Base-by-base conservation (phyloP, 2,797 vertebrate genomes). In the Lophius americanus region DNA sequence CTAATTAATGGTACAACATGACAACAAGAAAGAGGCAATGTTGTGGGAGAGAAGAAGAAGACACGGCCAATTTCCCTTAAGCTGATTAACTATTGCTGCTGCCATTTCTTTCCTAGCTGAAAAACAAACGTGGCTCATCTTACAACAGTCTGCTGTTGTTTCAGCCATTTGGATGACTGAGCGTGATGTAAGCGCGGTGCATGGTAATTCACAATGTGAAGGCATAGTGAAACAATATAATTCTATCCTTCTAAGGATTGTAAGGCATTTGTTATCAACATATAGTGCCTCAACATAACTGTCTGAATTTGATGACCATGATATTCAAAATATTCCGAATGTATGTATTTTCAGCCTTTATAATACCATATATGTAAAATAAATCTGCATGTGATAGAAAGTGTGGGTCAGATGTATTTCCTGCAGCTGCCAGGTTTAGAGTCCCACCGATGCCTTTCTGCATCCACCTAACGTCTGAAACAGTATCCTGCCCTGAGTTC, bases 1-100 rank as follows among this genome's bases (percentile, higher is more conserved):
- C 88, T 89, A 93, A 93, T 93, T 92, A 90, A 89, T 81, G 76
- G 75, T 65, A 84, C 81, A 86, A 83, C 85, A 90, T 69, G 47
- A 91, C 88, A 87, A 87, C 81, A 78, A 83, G 76, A 82, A 70
- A 74, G 73, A 86, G 71, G 78, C 77, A 89, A 86, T 76, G 80
- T 76, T 73, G 73, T n/a, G n/a, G 78, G 78, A 80, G 64, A 60
- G 65, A 41, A 60, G 64, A 57, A 60, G 63, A 76, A 77, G 52
- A 80, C 71, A 37, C 53, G 66, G 77, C 68, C 85, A 85, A 85
- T 90, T 86, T 83, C 86, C 73, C 88, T 86, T 59, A 60, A 84
- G 79, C 87, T 74, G 75, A 87, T 88, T 81, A 91, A 85, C 75
- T 52, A 60, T 83, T 82, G 54, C 75, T 6, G 9, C 61, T 60